phyloP scores from a whole-genome alignment of 2,113 vertebrate species.

The Ictalurus furcatus region DNA sequence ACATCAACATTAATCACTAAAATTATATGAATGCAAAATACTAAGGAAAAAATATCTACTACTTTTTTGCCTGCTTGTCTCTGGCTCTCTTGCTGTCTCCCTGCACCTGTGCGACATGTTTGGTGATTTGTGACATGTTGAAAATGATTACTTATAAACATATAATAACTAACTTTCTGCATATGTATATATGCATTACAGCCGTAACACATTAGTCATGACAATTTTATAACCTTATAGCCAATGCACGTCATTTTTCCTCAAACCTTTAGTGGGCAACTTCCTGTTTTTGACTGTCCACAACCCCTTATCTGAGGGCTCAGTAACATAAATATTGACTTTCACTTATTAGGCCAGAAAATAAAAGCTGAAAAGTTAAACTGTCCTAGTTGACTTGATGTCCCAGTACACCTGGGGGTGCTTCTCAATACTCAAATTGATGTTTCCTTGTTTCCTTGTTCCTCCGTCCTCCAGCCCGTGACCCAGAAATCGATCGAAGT shows the following conservation, averaged over 20 bases:
- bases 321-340: not conserved
- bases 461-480: too few relatives aligned
- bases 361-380: not conserved
- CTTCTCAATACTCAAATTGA: too few relatives aligned
- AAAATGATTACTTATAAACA: not conserved
- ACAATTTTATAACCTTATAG: not conserved
- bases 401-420: not conserved
- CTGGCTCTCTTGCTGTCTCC: too few relatives aligned
- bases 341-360: not conserved
- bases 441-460: too few relatives aligned
- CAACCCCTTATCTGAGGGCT: not conserved
- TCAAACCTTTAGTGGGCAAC: not conserved
- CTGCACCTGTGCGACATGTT: not conserved
- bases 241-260: not conserved
- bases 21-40: too few relatives aligned
- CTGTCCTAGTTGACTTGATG: not conserved
- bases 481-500: too few relatives aligned
- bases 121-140: not conserved
- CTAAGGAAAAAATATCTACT: too few relatives aligned
- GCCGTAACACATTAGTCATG: not conserved
- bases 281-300: not conserved
- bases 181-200: not conserved
- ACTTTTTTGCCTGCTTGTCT: too few relatives aligned
- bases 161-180: not conserved
- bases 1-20: too few relatives aligned